phyloP scores from a whole-genome alignment of 2,888 invertebrate species.

The Thumatha senex region DNA sequence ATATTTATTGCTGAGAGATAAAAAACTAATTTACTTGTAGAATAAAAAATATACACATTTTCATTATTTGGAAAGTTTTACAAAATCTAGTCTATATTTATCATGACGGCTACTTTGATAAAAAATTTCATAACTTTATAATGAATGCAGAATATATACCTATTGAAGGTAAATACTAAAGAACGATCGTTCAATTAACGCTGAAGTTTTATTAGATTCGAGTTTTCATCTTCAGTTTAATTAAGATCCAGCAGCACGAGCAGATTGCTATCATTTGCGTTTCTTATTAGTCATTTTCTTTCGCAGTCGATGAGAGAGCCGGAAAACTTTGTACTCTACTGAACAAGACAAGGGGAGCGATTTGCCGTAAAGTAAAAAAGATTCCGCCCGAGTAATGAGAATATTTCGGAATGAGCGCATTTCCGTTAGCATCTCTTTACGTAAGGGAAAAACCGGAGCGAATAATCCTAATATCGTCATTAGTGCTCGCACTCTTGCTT shows the following conservation, averaged over 20 bases:
- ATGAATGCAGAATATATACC: too few relatives aligned
- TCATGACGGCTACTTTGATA: slow-evolving; percentile 27
- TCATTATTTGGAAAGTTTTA: slow-evolving; percentile 58
- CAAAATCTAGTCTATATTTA: slow-evolving; percentile 14
- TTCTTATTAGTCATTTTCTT: slow-evolving; percentile 72
- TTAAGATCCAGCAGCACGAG: slow-evolving; percentile 55
- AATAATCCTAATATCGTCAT: slow-evolving; percentile 58
- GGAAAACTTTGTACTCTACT: slow-evolving; percentile 64
- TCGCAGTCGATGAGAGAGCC: slow-evolving; percentile 54
- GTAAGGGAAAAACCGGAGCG: slow-evolving; percentile 45
- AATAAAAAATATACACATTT: slow-evolving; percentile 40
- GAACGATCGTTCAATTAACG: slow-evolving; percentile 20
- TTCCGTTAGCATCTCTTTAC: slow-evolving; percentile 53
- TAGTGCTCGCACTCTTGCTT: slow-evolving; percentile 44
- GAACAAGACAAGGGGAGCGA: slow-evolving; percentile 63
- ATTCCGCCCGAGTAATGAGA: slow-evolving; percentile 71
- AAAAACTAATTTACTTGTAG: slow-evolving; percentile 55
- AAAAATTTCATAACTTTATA: too few relatives aligned
- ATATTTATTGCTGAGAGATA: slow-evolving; percentile 73
- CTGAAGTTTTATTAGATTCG: slow-evolving; percentile 33
- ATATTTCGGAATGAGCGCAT: slow-evolving; percentile 63
- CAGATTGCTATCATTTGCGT: slow-evolving; percentile 69
- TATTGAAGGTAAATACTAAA: background rate
- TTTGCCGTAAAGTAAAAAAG: slow-evolving; percentile 65
- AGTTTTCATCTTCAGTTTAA: slow-evolving; percentile 60